These are phyloP conservation scores for Cephalopachus bancanus DNA, from an alignment of 2,797 vertebrate genomes.

Conservation along the genomic window DNA sequence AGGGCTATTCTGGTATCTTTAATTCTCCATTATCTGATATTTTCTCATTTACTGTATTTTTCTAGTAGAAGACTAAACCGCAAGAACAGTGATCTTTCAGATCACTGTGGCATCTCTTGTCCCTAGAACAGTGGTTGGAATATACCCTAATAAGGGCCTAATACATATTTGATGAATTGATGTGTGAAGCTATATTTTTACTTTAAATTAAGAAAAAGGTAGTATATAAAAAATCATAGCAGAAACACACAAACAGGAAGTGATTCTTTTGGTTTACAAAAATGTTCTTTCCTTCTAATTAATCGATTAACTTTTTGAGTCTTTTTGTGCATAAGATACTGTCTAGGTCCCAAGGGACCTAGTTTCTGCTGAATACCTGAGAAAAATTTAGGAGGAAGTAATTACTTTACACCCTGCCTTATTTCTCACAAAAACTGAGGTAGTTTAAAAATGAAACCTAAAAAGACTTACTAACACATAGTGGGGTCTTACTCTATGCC, in stretches of 20 bases:
- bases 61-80: background rate
- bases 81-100: background rate
- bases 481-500: background rate
- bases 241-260: background rate
- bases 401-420: background rate
- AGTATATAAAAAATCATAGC: background rate
- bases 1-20: background rate
- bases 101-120: background rate
- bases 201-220: background rate
- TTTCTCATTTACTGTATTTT: background rate
- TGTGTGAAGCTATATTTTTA: background rate
- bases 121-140: background rate
- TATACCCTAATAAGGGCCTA: background rate
- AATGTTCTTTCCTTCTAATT: background rate
- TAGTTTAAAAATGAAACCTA: background rate
- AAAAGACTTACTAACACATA: background rate
- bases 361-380: background rate
- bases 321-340: background rate
- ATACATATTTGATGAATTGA: background rate
- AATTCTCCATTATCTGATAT: background rate
- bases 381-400: background rate
- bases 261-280: background rate
- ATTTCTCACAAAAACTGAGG: background rate
- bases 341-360: background rate
- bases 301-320: constrained; percentile 12